Evolutionary conservation across 2,888 invertebrate species (phyloP).

Genomic region (Cinara cedri): DNA sequence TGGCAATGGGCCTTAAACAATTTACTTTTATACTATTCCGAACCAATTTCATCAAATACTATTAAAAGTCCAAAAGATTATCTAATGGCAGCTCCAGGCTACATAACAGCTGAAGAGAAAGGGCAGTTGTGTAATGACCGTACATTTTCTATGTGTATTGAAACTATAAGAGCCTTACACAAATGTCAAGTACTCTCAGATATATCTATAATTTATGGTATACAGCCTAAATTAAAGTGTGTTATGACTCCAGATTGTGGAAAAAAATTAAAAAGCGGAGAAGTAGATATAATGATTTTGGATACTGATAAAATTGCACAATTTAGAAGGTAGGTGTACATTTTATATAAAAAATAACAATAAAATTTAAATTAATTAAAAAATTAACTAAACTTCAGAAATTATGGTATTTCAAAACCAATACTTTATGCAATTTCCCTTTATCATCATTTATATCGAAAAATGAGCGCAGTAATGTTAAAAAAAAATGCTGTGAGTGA

Average conservation of each 20-base stretch:
- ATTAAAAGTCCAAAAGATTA: slow-evolving; percentile 44
- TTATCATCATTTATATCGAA: slow-evolving; percentile 46
- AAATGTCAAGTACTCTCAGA: slow-evolving; percentile 50
- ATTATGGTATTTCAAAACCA: slow-evolving; percentile 26
- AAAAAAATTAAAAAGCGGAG: slow-evolving; percentile 16
- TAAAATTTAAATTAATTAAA: not conserved
- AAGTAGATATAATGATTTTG: slow-evolving; percentile 40
- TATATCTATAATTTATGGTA: slow-evolving; percentile 43
- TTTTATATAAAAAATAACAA: not conserved
- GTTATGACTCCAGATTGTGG: slow-evolving; percentile 24
- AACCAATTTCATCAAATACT: slow-evolving; percentile 60
- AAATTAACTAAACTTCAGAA: slow-evolving; percentile 17
- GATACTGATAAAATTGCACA: slow-evolving; percentile 33
- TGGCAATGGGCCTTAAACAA: slow-evolving; percentile 54
- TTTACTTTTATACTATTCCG: slow-evolving; percentile 54
- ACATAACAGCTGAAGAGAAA: slow-evolving; percentile 23
- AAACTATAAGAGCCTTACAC: slow-evolving; percentile 21
- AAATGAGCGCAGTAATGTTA: slow-evolving; percentile 44
- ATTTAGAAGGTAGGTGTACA: slow-evolving; percentile 30
- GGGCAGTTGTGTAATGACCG: slow-evolving; percentile 22
- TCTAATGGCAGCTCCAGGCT: slow-evolving; percentile 26
- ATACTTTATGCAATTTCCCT: slow-evolving; percentile 43
- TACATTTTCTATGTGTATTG: slow-evolving; percentile 39
- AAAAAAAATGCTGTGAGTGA: slow-evolving; percentile 14
- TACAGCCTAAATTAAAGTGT: slow-evolving; percentile 44